These are phyloP conservation scores for Sarcophaga subvicina DNA, from an alignment of 2,888 invertebrate genomes.

Conservation along the genomic window DNA sequence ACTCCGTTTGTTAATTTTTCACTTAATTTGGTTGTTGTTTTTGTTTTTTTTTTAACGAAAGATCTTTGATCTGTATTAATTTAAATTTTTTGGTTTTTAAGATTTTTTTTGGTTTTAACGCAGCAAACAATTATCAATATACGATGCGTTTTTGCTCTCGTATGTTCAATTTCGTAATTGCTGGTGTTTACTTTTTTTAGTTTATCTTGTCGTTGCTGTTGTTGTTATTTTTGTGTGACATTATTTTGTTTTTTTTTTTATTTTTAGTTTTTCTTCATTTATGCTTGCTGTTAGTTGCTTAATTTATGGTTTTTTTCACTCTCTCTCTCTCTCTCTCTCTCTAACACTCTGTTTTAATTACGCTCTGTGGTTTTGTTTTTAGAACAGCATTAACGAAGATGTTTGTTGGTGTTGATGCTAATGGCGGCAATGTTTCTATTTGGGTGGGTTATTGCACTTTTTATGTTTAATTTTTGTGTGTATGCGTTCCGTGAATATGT, in stretches of 20 bases:
- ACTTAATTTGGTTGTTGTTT: constrained; percentile 14
- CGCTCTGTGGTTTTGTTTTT: not conserved
- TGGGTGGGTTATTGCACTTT: constrained; percentile 65
- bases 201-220: constrained; percentile 11
- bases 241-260: no score
- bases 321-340: no score
- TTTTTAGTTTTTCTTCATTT: not conserved
- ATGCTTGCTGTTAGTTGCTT: not conserved
- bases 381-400: not conserved
- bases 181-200: not conserved
- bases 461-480: constrained; percentile 27
- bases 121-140: not conserved
- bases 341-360: not conserved
- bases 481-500: not conserved
- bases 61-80: constrained; percentile 60
- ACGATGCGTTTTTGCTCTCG: not conserved
- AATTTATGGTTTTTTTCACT: no score
- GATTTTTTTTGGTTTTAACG: not conserved
- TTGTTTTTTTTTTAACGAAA: constrained; percentile 27
- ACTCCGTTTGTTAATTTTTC: not conserved
- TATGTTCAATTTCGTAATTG: not conserved
- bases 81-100: constrained; percentile 18
- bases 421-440: not conserved
- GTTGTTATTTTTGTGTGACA: constrained; percentile 18
- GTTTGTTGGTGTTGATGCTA: not conserved